Percentiles rank a stretch among this genome's conserved stretches.
Evolutionary conservation across 2,888 invertebrate species (phyloP).

Genomic region (Temnothorax ravouxi): DNA sequence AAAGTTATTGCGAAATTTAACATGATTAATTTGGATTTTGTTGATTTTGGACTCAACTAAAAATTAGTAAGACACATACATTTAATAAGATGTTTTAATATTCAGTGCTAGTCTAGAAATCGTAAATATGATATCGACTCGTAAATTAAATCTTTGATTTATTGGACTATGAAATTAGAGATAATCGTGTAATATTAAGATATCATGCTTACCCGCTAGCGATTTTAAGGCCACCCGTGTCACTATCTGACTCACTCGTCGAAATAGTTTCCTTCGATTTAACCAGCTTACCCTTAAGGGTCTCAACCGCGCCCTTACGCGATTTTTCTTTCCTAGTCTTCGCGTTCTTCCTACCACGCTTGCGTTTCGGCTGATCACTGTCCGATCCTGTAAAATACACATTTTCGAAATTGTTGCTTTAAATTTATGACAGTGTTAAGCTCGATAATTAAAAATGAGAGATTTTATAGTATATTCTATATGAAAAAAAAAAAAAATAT

Average conservation of each 20-base stretch:
- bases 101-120: not conserved
- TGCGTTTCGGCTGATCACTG: constrained; percentile 90
- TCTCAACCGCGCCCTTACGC: constrained; percentile 87
- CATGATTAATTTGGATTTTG: not conserved
- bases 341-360: constrained; percentile 88
- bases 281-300: constrained; percentile 94
- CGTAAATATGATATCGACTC: not conserved
- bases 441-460: not conserved
- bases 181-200: constrained; percentile 26
- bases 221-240: constrained; percentile 88
- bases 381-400: constrained; percentile 88
- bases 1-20: constrained; percentile 14
- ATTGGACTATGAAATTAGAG: constrained; percentile 15
- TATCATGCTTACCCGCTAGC: constrained; percentile 87
- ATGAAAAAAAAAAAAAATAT: not conserved
- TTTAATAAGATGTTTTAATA: not conserved
- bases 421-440: not conserved
- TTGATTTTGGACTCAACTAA: not conserved
- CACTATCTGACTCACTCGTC: constrained; percentile 93
- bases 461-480: not conserved
- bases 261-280: constrained; percentile 98
- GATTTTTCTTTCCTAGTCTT: constrained; percentile 79
- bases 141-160: not conserved
- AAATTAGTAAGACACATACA: not conserved
- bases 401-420: not conserved